Evolutionary conservation across 2,888 invertebrate species (phyloP).

Genomic region (Acrocera orbiculus): DNA sequence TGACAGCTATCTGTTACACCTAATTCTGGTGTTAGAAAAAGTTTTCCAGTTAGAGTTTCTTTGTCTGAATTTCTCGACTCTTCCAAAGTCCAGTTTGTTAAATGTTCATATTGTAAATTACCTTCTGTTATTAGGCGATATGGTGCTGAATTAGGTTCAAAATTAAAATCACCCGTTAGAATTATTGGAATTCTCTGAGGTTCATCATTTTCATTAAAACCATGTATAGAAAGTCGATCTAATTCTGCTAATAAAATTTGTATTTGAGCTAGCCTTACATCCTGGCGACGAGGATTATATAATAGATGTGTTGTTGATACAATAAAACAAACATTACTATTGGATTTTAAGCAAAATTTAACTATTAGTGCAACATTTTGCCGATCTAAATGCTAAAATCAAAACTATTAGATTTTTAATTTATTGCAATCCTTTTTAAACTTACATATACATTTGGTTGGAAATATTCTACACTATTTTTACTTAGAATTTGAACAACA

Average conservation of each 20-base stretch:
- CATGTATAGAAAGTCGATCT: conserved; percentile 49
- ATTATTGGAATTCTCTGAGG: conserved; percentile 48
- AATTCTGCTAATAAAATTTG: conserved; percentile 71
- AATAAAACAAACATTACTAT: conserved; percentile 39
- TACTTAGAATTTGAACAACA: conserved; percentile 47
- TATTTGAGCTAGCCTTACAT: conserved; percentile 77
- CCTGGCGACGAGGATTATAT: conserved; percentile 77
- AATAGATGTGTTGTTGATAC: conserved; percentile 89
- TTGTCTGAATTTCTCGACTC: conserved; percentile 2
- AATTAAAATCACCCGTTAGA: conserved; percentile 87
- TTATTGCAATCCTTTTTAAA: background rate
- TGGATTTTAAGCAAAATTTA: conserved; percentile 42
- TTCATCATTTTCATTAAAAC: conserved; percentile 17
- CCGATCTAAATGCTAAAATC: conserved; percentile 45
- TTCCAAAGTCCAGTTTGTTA: conserved; percentile 19
- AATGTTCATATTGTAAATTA: conserved; percentile 32
- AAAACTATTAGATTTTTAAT: background rate
- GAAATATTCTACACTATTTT: conserved; percentile 51
- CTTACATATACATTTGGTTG: conserved; percentile 23
- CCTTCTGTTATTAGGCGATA: conserved; percentile 51
- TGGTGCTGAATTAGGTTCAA: conserved; percentile 53
- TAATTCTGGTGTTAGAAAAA: conserved; percentile 23
- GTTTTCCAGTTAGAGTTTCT: conserved; percentile 7
- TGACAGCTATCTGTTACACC: conserved; percentile 42
- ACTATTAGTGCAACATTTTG: conserved; percentile 77